Conservation (phyloP, 2,797 vertebrate species). For the Phrynocephalus vlangalii region DNA sequence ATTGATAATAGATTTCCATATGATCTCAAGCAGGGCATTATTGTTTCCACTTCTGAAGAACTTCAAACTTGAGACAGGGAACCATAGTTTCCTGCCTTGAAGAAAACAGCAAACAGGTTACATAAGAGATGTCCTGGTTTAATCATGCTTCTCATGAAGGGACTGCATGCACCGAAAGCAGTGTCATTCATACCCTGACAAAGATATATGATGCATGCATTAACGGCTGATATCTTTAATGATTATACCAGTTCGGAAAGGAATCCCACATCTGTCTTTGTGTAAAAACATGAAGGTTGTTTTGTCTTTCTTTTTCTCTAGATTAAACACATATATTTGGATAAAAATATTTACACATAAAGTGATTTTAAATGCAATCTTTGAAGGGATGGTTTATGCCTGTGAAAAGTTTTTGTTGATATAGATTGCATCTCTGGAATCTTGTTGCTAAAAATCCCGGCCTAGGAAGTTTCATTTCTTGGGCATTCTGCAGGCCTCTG, state of each 20-base stretch:
- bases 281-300: too few species aligned
- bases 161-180: not conserved
- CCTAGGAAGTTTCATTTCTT: too few species aligned
- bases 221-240: not conserved
- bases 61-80: not conserved
- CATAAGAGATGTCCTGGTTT: not conserved
- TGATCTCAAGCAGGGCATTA: not conserved
- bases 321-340: too few species aligned
- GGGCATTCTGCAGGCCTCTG: too few species aligned
- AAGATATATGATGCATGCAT: too few species aligned
- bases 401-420: not conserved
- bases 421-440: too few species aligned
- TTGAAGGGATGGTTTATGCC: not conserved
- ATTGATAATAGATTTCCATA: not conserved
- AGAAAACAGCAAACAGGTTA: not conserved
- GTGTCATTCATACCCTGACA: not conserved
- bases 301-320: too few species aligned
- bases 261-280: not conserved
- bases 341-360: not conserved
- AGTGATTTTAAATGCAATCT: not conserved
- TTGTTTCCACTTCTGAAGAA: not conserved
- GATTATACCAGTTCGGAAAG: not conserved
- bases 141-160: not conserved
- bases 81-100: not conserved
- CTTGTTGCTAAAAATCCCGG: too few species aligned